Conservation (phyloP, 2,113 vertebrate species). For the Cryptotis parvus region DNA sequence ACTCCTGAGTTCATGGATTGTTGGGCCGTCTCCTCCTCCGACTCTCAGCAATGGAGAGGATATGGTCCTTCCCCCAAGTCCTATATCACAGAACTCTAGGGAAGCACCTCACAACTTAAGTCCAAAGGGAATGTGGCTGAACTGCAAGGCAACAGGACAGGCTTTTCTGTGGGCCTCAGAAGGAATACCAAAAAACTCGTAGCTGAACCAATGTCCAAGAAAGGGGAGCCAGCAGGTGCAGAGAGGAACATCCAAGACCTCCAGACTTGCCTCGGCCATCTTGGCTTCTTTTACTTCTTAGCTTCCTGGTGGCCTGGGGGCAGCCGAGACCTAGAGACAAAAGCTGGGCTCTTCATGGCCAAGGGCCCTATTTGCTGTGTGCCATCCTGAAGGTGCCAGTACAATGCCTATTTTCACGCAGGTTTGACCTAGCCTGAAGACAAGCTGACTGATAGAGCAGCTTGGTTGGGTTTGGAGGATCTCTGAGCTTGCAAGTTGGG, state of each 20-base stretch:
- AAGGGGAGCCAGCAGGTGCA: slow-evolving; percentile 48
- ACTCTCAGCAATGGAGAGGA: not conserved
- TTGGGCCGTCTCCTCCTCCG: not conserved
- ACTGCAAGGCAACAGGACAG: not conserved
- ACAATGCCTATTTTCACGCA: not conserved
- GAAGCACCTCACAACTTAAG: not conserved
- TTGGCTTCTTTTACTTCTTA: not conserved
- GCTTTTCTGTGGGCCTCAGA: slow-evolving; percentile 67
- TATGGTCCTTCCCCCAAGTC: not conserved
- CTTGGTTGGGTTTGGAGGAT: not conserved
- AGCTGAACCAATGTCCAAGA: slow-evolving; percentile 4
- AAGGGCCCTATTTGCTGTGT: no score
- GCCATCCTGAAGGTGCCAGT: not conserved
- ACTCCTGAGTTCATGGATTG: rapidly evolving
- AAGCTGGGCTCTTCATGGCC: not conserved
- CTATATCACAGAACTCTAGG: not conserved
- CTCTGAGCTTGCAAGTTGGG: not conserved
- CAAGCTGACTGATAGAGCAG: not conserved
- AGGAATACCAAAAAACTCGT: slow-evolving; percentile 5
- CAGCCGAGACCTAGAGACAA: not conserved
- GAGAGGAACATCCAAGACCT: not conserved
- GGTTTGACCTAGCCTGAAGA: not conserved
- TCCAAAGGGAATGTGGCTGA: not conserved
- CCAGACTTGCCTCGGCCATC: not conserved
- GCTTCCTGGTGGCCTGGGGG: slow-evolving; percentile 30